Evolutionary conservation across 1,140 invertebrate genomes (phyloP), one percentile per base, ranked within the genome.

Genomic region (Bombus superbus): DNA sequence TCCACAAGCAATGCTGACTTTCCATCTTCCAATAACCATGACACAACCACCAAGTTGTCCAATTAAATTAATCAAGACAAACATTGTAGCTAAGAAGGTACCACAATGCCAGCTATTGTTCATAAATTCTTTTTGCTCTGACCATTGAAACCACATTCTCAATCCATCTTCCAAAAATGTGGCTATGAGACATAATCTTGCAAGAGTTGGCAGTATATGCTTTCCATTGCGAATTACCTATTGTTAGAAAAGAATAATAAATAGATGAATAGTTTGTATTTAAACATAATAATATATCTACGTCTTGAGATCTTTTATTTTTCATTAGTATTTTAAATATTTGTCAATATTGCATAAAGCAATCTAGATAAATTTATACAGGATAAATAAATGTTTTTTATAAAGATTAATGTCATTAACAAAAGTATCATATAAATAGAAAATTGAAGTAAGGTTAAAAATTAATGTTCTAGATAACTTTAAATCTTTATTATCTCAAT

Each of bases 151-250:
- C 97, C 98, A 99, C 99, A 99, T 99, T 86, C 99, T 97, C 64
- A 99, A 96, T 1, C 99, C 99, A 97, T 99, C 99, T 96, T 99
- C 99, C 47, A 99, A 96, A 96, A 99, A 99, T 90, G 99, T 99
- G 84, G 99, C 99, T 91, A 99, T 99, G n/a, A 99, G 96, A 94
- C 99, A 99, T 62, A 99, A 95, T 85, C 99, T 96, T 8, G 99
- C 99, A 76, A 99, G 96, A 86, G 99, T 99, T 38, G 99, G 99
- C 90, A 99, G 95, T 81, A 99, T 96, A 95, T 99, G 97, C 95
- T 99, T 99, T 74, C 98, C 97, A 95, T 98, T 97, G 91, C 98
- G 96, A 88, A 99, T 97, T 74, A 99, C 97, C 98, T 99, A 94
- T 59, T 32, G 87, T 86, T 92, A 86, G 73, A 89, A 83, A 44